phyloP scores from a whole-genome alignment of 2,113 vertebrate species.

The Macrotus californicus region DNA sequence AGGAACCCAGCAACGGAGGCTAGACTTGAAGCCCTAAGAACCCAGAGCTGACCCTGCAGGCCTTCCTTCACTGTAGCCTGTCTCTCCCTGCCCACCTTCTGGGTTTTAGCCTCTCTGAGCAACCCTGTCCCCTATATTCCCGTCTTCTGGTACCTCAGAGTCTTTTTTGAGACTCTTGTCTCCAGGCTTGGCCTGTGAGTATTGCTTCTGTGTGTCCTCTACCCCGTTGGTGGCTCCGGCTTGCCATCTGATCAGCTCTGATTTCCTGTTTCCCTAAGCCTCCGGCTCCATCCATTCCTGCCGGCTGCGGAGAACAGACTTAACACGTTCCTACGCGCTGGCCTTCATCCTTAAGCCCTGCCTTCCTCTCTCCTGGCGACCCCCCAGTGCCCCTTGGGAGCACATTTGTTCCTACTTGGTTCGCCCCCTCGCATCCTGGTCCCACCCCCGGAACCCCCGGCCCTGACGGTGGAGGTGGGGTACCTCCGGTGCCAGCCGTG shows the following conservation, averaged over 20 bases:
- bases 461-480: constrained; percentile 48
- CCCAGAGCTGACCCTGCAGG: not conserved
- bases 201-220: constrained; percentile 16
- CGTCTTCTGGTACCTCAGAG: not conserved
- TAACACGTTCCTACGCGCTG: not conserved
- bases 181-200: not conserved
- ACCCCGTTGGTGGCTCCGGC: not conserved
- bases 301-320: not conserved
- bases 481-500: constrained; percentile 44
- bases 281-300: constrained; percentile 45
- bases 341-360: constrained; percentile 42
- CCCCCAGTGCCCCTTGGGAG: not conserved
- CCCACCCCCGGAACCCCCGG: constrained; percentile 57
- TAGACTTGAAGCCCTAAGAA: not conserved
- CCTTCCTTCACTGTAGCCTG: not conserved
- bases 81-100: not conserved
- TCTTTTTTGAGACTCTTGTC: not conserved
- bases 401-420: constrained; percentile 59
- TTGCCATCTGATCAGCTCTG: constrained; percentile 23
- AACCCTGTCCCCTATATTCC: not conserved
- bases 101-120: not conserved
- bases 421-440: constrained; percentile 64
- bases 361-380: constrained; percentile 49
- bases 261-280: constrained; percentile 58
- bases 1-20: not conserved